Percentiles rank a stretch among this genome's conserved stretches.
Evolutionary conservation across 2,113 vertebrate genomes (phyloP).

Genomic region (Psammodynastes pulverulentus): DNA sequence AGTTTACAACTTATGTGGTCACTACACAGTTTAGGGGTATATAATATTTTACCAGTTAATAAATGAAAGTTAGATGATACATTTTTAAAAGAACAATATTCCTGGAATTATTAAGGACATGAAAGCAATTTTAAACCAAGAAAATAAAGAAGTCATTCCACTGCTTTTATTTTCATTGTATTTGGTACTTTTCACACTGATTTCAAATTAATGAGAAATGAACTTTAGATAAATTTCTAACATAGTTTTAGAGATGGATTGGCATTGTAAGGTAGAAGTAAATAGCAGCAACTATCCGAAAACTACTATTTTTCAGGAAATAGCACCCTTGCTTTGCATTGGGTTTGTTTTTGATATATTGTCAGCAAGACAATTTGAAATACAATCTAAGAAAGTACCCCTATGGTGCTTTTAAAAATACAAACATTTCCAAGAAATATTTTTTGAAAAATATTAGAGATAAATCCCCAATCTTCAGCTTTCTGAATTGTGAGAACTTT

Average conservation of each 20-base stretch:
- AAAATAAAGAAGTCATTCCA: not conserved
- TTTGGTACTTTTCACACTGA: constrained; percentile 12
- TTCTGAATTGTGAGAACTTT: not conserved
- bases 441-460: not conserved
- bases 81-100: not conserved
- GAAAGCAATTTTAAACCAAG: not conserved
- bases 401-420: not conserved
- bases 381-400: not conserved
- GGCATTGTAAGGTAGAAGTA: not conserved
- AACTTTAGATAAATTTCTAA: not conserved
- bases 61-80: not conserved
- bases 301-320: not conserved
- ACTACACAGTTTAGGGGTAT: not conserved
- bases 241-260: not conserved
- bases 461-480: not conserved
- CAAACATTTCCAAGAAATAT: not conserved
- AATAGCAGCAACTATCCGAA: not conserved
- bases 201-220: not conserved
- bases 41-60: not conserved
- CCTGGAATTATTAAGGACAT: not conserved
- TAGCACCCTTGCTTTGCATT: not conserved
- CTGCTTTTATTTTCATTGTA: not conserved
- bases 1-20: not conserved
- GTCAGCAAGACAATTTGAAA: not conserved
- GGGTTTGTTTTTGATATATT: not conserved